Base-by-base conservation (phyloP, 2,113 vertebrate species). In the Melanostigma gelatinosum region DNA sequence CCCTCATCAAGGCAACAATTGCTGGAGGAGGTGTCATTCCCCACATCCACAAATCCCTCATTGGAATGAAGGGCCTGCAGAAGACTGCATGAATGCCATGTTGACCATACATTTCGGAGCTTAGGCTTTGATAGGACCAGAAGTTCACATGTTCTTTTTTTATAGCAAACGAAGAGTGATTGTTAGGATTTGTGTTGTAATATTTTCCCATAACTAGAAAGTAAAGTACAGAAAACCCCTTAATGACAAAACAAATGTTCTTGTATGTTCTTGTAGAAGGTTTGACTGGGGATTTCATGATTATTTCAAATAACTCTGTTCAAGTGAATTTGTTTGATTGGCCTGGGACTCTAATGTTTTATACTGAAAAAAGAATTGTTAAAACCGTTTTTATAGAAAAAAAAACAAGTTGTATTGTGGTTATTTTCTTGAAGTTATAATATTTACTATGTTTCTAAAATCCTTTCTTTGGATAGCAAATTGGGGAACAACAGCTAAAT, bases 21-120 rank as follows among this genome's bases (percentile, higher is more conserved):
- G 98, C 98, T 20, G 98, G 98, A 16, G 98, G 98, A 92, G 98
- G 98, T 92, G 97, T 99, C 82, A 99, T 99, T 88, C 98, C 98
- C 52, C 98, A 99, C 92, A 99, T 99, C 95, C 98, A 99, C 94
- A 99, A 99, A 94, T 99, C 98, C 89, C 96, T 99, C 90, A 99
- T 99, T 48, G 98, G 98, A 61, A 99, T 99, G 96, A 99, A 99
- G 94, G 98, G 98, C 65, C 98, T 99, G 73, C 98, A 99, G 94
- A 99, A 99, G 91, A 99, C 98, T 32, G 98, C 96, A n/a, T 98
- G 97, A 92, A 92, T 22, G 83, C 86, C 80, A 79, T 67, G 55
- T 76, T 82, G 79, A 88, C 84, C 89, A 87, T 80, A 89, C 76
- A 84, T 89, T 88, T 87, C n/a, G 73, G 90, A 83, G 91, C 86